Evolutionary conservation across 2,113 vertebrate genomes (phyloP).

Genomic region (Oreochromis aureus): DNA sequence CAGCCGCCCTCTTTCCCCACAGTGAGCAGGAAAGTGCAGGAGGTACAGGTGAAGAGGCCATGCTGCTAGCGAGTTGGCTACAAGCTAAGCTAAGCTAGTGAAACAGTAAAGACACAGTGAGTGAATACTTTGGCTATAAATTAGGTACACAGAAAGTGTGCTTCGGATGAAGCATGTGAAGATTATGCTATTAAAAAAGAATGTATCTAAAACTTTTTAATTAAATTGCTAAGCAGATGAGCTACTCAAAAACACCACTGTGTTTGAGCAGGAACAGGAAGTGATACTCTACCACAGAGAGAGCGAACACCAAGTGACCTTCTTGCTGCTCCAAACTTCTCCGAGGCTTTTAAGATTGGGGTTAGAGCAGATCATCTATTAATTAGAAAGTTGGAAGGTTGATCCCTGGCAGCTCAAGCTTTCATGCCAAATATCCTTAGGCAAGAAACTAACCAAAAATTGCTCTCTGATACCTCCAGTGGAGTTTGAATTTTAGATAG

Average conservation of each 20-base stretch:
- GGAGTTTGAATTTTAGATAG: background rate
- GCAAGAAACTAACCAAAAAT: background rate
- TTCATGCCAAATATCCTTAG: background rate
- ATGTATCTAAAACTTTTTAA: no score
- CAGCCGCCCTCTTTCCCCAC: no score
- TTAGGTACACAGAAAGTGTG: background rate
- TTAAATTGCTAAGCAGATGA: no score
- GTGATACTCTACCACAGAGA: no score
- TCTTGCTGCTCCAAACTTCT: background rate
- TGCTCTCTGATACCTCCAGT: background rate
- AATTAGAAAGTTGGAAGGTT: background rate
- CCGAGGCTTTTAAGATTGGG: background rate
- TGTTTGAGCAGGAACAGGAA: background rate
- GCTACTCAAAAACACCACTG: background rate
- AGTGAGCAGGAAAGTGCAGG: no score
- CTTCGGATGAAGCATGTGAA: no score
- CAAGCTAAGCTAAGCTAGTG: no score
- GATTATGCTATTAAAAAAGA: no score
- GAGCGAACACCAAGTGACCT: no score
- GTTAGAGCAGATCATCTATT: background rate
- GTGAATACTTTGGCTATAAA: background rate
- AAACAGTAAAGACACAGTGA: background rate
- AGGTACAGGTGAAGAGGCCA: no score
- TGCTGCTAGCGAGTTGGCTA: no score
- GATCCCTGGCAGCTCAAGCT: background rate